phyloP scores from a whole-genome alignment of 1,140 invertebrate genomes.

The Panulirus ornatus region DNA sequence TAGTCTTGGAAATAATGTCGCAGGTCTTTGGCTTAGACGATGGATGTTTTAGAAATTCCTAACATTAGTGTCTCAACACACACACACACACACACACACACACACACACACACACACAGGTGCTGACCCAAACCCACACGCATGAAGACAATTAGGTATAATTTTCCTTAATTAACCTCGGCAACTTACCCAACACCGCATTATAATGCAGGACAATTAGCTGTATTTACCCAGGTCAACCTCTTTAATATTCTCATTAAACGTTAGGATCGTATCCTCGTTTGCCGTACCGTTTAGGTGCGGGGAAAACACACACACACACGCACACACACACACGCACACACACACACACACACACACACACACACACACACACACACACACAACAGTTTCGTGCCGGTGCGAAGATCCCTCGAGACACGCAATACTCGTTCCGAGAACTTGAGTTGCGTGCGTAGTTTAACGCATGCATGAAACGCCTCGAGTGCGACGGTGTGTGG shows the following conservation, averaged over 20 bases:
- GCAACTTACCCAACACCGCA: neutral
- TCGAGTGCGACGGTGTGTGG: too few species aligned
- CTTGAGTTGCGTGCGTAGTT: too few species aligned
- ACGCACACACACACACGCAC: too few species aligned
- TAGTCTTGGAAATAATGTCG: too few species aligned
- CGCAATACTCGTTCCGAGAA: too few species aligned
- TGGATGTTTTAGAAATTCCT: too few species aligned
- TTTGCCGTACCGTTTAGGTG: neutral
- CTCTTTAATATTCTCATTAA: neutral
- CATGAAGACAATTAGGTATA: neutral
- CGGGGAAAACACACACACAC: neutral
- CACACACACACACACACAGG: neutral
- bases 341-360: neutral
- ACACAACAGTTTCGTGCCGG: too few species aligned
- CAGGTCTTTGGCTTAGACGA: too few species aligned
- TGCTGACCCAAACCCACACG: too few species aligned
- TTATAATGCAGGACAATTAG: neutral
- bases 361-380: slow-evolving; percentile 12
- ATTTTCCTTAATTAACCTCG: neutral
- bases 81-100: neutral
- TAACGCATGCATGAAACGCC: too few species aligned
- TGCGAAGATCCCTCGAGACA: too few species aligned
- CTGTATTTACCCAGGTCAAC: neutral
- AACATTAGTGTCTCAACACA: too few species aligned
- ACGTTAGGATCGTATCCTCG: neutral